Base-by-base conservation (phyloP, 30 jellyfish, hydroid and myxozoan species). In the Aurelia aurita region DNA sequence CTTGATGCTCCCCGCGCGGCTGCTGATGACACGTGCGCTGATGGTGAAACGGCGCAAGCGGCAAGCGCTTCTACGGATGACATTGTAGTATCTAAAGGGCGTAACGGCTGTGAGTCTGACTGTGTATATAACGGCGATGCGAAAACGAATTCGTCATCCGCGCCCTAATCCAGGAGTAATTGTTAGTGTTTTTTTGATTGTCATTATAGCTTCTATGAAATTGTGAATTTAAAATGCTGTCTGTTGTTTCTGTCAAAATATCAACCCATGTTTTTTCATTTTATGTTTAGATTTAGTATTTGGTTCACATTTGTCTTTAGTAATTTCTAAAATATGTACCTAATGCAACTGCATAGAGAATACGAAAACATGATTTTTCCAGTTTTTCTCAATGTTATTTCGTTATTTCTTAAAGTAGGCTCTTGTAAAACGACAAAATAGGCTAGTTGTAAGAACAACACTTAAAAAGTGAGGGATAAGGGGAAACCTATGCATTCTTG, bases 41-140 rank as follows among this genome's bases (percentile, higher is more conserved):
- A 55, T 21, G 62, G 66, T 26, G 35, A 32, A 21, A 49, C 87
- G 28, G 93, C 74, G 43, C 80, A 55, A 46, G 93, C 93, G 43
- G 93, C 86, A 27, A 71, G 80, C 71, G 66, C 80, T 47, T 43
- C 87, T 14, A 29, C 86, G 20, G 51, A 71, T 25, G 79, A 65
- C 66, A 70, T 83, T 49, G 86, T 83, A 34, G 93, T 83, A 39
- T 83, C 93, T 32, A 83, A 83, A 45, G 93, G 84, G 25, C 84
- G 86, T 27, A 71, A 70, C 55, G 93, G 93, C 81, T 83, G 73
- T 25, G 79, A 77, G 28, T 77, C 80, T 18, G 88, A 77, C 55
- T 77, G 88, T 77, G 88, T 77, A 77, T 77, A 62, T 59, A 77
- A 59, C 72, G 46, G 88, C 18, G 88, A 77, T 62, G 22, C 72